Base-by-base conservation (phyloP, 2,888 invertebrate species). In the Lasioglossum vierecki region DNA sequence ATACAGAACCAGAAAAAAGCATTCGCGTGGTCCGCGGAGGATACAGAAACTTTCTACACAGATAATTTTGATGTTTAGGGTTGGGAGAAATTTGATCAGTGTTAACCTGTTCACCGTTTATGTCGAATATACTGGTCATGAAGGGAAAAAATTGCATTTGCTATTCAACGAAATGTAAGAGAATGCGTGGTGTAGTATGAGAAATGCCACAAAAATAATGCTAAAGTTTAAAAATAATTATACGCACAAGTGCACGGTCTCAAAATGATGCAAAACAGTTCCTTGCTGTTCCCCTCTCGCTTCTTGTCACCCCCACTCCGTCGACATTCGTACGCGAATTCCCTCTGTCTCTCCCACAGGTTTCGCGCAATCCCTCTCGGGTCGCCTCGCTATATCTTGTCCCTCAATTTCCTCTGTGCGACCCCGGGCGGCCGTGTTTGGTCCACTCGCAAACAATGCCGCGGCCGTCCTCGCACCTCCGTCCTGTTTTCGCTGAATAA, bases 401-500 rank as follows among this genome's bases (percentile, higher is more conserved):
- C 78, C 89, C 82, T 76, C 63, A 63, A 74, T 82, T 83, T 70
- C 63, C 89, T 75, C 82, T 76, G 39, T 71, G 70, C 15, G 44
- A 66, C 72, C 75, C 73, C 68, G 53, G 22, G 53, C 39, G n/a
- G 41, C 53, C 70, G 79, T 73, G 76, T 86, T 82, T 83, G 76
- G 84, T 83, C 85, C 88, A 72, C 87, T 84, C 89, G 88, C 89
- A 91, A 91, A 91, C 91, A 91, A 91, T 85, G 84, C 84, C 78
- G 78, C 82, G 84, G 84, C 76, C 82, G 82, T 80, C 75, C 89
- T 75, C 82, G 85, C 80, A 84, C 82, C 79, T 84, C 87, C 81
- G 79, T 83, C 79, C 83, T 90, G 89, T 93, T 92, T 91, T 92
- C 91, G 88, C 88, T 88, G 92, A 93, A 93, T 93, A 92, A 93